These are phyloP conservation scores for Dendroctonus valens DNA, from an alignment of 1,140 invertebrate species.

Conservation along the genomic window DNA sequence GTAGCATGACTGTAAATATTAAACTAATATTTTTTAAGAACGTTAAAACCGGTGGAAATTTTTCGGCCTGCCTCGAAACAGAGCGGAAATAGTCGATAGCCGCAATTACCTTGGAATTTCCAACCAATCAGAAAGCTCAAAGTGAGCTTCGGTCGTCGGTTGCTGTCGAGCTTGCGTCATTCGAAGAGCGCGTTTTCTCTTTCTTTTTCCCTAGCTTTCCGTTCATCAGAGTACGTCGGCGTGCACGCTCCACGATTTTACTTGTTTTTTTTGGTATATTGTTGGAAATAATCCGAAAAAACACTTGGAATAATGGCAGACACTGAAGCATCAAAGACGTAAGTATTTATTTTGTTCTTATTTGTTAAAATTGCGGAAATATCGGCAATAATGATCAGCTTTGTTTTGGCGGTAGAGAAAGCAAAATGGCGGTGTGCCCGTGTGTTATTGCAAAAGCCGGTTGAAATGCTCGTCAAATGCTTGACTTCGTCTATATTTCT, in stretches of 20 bases:
- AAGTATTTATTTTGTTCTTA: constrained; percentile 35
- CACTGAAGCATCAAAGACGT: constrained; percentile 41
- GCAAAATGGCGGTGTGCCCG: constrained; percentile 38
- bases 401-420: constrained; percentile 45
- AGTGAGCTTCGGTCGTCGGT: constrained; percentile 34
- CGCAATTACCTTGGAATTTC: constrained; percentile 35
- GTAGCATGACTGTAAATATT: too few species aligned
- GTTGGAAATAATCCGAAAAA: constrained; percentile 25
- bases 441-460: constrained; percentile 34
- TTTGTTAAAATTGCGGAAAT: constrained; percentile 10
- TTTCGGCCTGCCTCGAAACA: neutral
- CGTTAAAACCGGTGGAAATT: neutral
- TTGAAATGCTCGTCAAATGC: constrained; percentile 10
- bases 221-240: constrained; percentile 38
- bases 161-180: constrained; percentile 34
- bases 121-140: constrained; percentile 32
- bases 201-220: constrained; percentile 42
- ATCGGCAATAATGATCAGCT: constrained; percentile 6
- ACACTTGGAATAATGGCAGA: constrained; percentile 44
- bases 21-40: too few species aligned
- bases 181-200: constrained; percentile 13
- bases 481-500: neutral
- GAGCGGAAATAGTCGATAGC: constrained; percentile 31
- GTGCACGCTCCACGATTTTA: constrained; percentile 39
- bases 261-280: constrained; percentile 37